Evolutionary conservation across 2,888 invertebrate genomes (phyloP).

Genomic region (Dicranocentrus wangi): DNA sequence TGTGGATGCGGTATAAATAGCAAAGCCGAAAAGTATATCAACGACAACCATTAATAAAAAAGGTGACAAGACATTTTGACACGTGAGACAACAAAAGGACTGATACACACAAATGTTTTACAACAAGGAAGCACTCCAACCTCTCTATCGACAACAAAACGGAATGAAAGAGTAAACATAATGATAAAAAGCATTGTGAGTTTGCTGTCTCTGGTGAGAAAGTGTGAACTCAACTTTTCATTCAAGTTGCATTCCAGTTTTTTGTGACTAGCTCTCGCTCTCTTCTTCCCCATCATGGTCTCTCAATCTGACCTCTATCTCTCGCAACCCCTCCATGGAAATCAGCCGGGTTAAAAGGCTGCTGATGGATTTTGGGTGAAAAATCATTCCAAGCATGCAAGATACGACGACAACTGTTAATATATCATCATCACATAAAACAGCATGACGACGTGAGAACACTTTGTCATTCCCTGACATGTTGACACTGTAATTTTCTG

Average conservation of each 20-base stretch:
- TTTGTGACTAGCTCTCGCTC: too few species aligned
- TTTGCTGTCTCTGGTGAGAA: neutral
- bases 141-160: neutral
- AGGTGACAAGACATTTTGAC: constrained; percentile 37
- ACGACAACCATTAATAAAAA: constrained; percentile 30
- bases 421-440: constrained; percentile 27
- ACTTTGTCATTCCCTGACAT: constrained; percentile 62
- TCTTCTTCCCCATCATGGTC: too few species aligned
- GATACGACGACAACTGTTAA: too few species aligned
- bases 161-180: neutral
- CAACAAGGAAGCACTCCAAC: constrained; percentile 8
- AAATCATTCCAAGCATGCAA: too few species aligned
- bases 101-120: constrained; percentile 20
- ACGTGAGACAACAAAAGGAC: constrained; percentile 17
- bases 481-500: constrained; percentile 40
- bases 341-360: too few species aligned
- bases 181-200: neutral
- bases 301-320: too few species aligned
- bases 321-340: too few species aligned
- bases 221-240: too few species aligned
- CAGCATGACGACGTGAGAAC: constrained; percentile 19
- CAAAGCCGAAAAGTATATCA: neutral
- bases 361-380: too few species aligned
- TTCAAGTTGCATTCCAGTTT: too few species aligned
- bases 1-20: too few species aligned